phyloP scores from a whole-genome alignment of 2,113 vertebrate species.

The Lethenteron reissneri region DNA sequence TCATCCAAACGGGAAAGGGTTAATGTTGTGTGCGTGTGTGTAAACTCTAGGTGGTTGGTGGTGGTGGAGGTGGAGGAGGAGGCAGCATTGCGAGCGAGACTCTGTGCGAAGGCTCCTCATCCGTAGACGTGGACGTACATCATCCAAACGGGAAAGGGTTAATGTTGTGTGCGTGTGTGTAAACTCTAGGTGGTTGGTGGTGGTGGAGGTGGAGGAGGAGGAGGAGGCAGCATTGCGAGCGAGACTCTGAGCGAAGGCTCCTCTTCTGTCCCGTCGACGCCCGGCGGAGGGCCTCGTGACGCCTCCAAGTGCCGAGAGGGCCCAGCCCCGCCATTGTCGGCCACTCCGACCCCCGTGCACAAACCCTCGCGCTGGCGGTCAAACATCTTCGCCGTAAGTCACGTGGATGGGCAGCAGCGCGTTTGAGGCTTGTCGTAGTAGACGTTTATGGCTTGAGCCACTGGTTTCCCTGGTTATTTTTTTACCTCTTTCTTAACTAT shows the following conservation, averaged over 20 bases:
- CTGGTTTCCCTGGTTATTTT: too few species aligned
- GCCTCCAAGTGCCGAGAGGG: constrained; percentile 95
- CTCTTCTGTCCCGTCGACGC: constrained; percentile 91
- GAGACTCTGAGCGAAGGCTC: constrained; percentile 92
- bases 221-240: constrained; percentile 38
- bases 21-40: too few species aligned
- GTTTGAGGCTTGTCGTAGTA: too few species aligned
- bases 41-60: too few species aligned
- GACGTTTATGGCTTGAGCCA: too few species aligned
- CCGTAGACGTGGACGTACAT: too few species aligned
- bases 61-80: constrained; percentile 16
- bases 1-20: too few species aligned
- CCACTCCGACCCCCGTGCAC: constrained; percentile 93
- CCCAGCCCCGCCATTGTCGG: constrained; percentile 70
- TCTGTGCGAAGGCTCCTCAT: too few species aligned
- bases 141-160: too few species aligned
- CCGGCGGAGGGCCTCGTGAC: constrained; percentile 34
- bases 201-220: constrained; percentile 16
- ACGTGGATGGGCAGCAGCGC: background rate
- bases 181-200: too few species aligned
- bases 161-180: too few species aligned
- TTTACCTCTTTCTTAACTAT: too few species aligned
- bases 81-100: constrained; percentile 24
- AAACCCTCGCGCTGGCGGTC: constrained; percentile 98
- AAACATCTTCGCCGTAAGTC: constrained; percentile 99